phyloP scores from a whole-genome alignment of 2,888 invertebrate genomes.

The Timema podura region DNA sequence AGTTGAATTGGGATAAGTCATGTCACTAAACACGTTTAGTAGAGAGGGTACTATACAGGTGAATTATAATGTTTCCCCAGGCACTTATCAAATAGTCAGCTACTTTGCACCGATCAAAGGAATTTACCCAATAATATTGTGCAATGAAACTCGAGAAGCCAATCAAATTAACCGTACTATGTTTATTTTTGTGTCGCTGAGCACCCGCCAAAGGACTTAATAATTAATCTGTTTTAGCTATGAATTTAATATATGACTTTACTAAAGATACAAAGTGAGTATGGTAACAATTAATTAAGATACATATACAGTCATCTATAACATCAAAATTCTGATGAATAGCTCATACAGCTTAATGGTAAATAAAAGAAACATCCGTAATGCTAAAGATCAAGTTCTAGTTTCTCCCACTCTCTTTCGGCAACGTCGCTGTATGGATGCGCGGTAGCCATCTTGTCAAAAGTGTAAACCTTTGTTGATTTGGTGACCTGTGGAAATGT shows the following conservation, averaged over 20 bases:
- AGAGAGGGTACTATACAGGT: no score
- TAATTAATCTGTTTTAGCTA: neutral
- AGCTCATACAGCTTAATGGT: no score
- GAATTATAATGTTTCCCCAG: no score
- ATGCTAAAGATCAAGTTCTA: slow-evolving; percentile 23
- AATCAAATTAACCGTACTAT: slow-evolving; percentile 29
- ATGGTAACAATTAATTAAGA: neutral
- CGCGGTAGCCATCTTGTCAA: slow-evolving; percentile 45
- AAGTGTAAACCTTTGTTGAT: slow-evolving; percentile 48
- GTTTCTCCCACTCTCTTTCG: slow-evolving; percentile 25
- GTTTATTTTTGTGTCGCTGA: slow-evolving; percentile 27
- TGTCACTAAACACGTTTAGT: no score
- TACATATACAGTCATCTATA: no score
- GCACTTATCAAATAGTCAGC: slow-evolving; percentile 13
- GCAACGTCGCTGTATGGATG: slow-evolving; percentile 27
- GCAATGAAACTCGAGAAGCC: slow-evolving; percentile 30
- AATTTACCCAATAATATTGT: slow-evolving; percentile 28
- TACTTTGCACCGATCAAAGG: slow-evolving; percentile 23
- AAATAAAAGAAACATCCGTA: neutral
- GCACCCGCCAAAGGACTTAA: slow-evolving; percentile 27
- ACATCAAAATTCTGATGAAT: no score
- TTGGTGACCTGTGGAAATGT: slow-evolving; percentile 46
- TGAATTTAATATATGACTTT: neutral
- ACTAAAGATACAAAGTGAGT: no score
- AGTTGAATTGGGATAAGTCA: no score